Base-by-base conservation (phyloP, 2,888 invertebrate species). In the Scaptodrosophila latifasciaeformis region DNA sequence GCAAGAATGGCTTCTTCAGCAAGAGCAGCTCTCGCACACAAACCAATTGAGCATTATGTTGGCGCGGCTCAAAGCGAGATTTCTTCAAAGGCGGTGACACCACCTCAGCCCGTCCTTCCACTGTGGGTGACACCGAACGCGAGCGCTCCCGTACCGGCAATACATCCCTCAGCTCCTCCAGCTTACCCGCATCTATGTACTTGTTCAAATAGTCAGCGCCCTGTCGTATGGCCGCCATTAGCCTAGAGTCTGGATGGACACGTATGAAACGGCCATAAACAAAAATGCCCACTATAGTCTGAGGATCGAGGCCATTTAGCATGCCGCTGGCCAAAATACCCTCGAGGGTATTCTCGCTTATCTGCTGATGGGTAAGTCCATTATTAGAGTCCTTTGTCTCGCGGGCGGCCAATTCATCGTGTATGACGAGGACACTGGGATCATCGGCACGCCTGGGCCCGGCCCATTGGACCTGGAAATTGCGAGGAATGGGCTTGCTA, bases 401-500 rank as follows among this genome's bases (percentile, higher is more conserved):
- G 40, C 87, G 87, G 3, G 87, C 83, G 5, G 81, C 79, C 45
- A 79, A 45, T 47, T 81, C 81, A 3, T 77, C 76, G 30, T 79
- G 77, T 18, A 71, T 77, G 54, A 62, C 68, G 1, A 71, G 69
- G 34, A 76, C 77, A 30, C 69, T 71, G 39, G 88, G 88, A 65
- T 88, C 88, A 54, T 90, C 90, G 57, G 88, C 88, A 29, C 88
- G 87, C 43, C 90, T 88, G 49, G 92, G 92, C 83, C 94, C 93
- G 78, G 95, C 95, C 98, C 98, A 98, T 69, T 96, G 96, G n/a
- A 95, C 95, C 87, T 97, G 96, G 88, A 98, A 98, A 82, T 96
- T 95, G 75, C 95, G 91, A 2, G 97, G 97, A 84, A 98, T 97
- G 12, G 97, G 97, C 86, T 97, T 96, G 72, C 96, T 95, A 82